These are phyloP conservation scores for Apis mellifera DNA, from an alignment of 1,140 invertebrate species.

Conservation along the genomic window DNA sequence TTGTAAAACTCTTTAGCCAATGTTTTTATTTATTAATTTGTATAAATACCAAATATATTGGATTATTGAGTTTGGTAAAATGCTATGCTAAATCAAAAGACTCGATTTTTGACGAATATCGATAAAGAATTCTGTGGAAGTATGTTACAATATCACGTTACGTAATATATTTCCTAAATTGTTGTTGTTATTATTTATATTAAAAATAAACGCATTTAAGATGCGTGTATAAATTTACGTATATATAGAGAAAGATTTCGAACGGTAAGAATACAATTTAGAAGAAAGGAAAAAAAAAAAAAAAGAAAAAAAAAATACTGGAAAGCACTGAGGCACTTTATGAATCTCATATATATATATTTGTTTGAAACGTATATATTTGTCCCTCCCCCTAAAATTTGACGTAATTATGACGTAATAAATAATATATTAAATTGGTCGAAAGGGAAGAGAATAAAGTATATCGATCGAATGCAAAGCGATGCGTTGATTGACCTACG, in stretches of 20 bases:
- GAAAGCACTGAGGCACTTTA: conserved; percentile 58
- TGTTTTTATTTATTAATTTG: conserved; percentile 13
- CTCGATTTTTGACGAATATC: not conserved
- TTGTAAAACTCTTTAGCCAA: not conserved
- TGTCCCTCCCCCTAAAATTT: conserved; percentile 36
- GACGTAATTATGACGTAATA: conserved; percentile 2
- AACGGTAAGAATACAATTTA: conserved; percentile 31
- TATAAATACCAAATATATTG: not conserved
- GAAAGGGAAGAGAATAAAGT: conserved; percentile 41
- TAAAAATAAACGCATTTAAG: not conserved
- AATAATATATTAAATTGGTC: not conserved
- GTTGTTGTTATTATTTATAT: too few species aligned
- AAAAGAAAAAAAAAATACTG: conserved; percentile 47
- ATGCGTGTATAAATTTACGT: not conserved
- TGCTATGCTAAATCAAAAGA: not conserved
- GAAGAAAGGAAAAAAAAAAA: too few species aligned
- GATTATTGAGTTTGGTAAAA: not conserved
- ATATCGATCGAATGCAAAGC: conserved; percentile 16
- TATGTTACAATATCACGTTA: not conserved
- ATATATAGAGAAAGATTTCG: not conserved
- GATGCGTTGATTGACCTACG: conserved; percentile 66
- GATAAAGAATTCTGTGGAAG: not conserved
- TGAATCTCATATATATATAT: conserved; percentile 26
- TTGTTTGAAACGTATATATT: conserved; percentile 13
- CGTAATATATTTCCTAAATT: not conserved